Evolutionary conservation across 2,888 invertebrate genomes (phyloP), one percentile per base, ranked within the genome.

Genomic region (Cotesia congregata): DNA sequence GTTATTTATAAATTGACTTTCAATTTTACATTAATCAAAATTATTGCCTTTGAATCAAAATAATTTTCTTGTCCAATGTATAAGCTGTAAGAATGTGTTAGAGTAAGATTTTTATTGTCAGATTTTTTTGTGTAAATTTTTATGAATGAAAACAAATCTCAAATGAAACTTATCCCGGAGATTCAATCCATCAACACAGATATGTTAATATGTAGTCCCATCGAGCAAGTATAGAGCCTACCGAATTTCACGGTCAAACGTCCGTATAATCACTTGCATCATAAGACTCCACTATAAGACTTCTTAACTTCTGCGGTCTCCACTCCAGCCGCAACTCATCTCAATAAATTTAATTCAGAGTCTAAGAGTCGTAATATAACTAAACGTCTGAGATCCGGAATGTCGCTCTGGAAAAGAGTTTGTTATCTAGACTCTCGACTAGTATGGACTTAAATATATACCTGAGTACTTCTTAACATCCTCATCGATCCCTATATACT

Each of bases 371-470:
- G 39, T 30, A 61, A 15, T 12, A 41, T 41, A 9, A 59, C 41
- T 15, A 62, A 38, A 7, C 50, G 50, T 50, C 50, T 50, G 12
- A 68, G 72, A 76, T 64, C 72, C 62, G 64, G 64, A 76, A 71
- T 71, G 75, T 75, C 65, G 70, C 64, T 71, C 67, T 17, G 67
- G 71, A 75, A 75, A 75, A 50, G 71, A 75, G 50, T 2, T 17
- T 71, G 17, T 59, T 71, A 75, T 75, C 75, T 15, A 62, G 17
- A 41, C 65, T 65, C 65, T 30, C 9, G 50, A 50, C 65, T 38
- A 20, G 62, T 62, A 5, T 38, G 12, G 20, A 30, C 20, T 30
- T 30, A 20, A 1, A n/a, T 17, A 17, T 38, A 65, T 38, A 65
- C 20, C 20, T 62, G 20, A 7, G 6, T 62, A n/a, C 15, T 7